Evolutionary conservation across 2,797 vertebrate genomes (phyloP), one percentile per base, ranked within the genome.

Genomic region (Mus caroli): DNA sequence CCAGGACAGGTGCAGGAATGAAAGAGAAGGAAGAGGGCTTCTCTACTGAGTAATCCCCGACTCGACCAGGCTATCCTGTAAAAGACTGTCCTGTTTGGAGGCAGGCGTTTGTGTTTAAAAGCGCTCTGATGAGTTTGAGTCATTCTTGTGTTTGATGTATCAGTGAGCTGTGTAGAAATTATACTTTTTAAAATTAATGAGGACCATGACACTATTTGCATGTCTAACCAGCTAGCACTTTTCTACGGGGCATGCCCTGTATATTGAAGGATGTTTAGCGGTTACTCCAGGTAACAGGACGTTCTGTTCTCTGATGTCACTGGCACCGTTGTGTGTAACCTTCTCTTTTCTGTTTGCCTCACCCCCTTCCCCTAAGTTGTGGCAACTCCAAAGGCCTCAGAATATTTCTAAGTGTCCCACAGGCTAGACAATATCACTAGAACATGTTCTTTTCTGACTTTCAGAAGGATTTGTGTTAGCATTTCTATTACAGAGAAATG

Each of bases 161-260:
- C 93, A 67, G 26, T 83, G 76, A 37, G 12, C 78, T 94, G 73
- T 69, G 10, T 88, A 69, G 88, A 94, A 95, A 71, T 19, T 28
- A 54, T 11, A 43, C 22, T 89, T 93, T 97, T 93, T 40, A 62
- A 91, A 90, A 56, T 92, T 56, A 67, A n/a, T 86, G 64, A 75
- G 2, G 26, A 34, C 12, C 34, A 52, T 31, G 46, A 20, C 22
- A 8, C 43, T 40, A 11, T 82, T 85, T 83, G 82, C 10, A 6
- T 75, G 71, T 91, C 90, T n/a, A 88, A 67, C 54, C n/a, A 40
- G 75, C n/a, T 40, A 28, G 37, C 60, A 43, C 37, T 93, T 88
- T 77, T 19, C 22, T 87, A 3, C 52, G 12, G n/a, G 52, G 20
- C 4, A 6, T 83, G 37, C 24, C 19, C 9, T 60, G 17, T 84